Evolutionary conservation across 2,113 vertebrate species (phyloP).

Genomic region (Trachemys scripta): DNA sequence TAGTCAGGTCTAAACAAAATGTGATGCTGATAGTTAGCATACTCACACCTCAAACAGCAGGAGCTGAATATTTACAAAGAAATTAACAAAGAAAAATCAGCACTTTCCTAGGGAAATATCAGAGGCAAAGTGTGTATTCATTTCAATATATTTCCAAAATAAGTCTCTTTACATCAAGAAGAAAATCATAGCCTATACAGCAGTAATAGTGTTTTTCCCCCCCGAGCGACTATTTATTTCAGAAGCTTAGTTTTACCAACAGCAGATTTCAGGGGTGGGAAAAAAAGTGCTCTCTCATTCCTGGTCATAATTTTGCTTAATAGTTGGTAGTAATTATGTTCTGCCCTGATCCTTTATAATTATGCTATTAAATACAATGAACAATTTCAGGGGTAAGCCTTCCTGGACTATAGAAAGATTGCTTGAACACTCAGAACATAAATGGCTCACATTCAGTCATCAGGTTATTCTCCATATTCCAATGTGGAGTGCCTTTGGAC

Average conservation of each 20-base stretch:
- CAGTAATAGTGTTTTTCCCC: background rate
- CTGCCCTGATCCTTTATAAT: background rate
- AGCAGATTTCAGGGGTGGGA: background rate
- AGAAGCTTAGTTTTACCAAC: background rate
- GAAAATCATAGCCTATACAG: background rate
- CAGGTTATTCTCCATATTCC: background rate
- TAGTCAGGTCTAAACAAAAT: background rate
- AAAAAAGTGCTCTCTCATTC: background rate
- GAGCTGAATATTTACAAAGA: background rate
- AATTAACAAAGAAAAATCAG: background rate
- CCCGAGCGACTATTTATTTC: background rate
- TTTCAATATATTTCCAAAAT: background rate
- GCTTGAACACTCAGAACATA: background rate
- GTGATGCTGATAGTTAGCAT: background rate
- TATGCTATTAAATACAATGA: background rate
- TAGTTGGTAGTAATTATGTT: background rate
- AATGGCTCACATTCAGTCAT: background rate
- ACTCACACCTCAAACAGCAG: background rate
- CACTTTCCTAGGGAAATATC: background rate
- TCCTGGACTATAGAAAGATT: background rate
- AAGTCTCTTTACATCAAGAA: background rate
- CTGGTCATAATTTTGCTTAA: background rate
- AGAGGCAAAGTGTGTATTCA: background rate
- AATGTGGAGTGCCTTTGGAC: background rate
- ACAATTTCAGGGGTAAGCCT: background rate